phyloP scores from a whole-genome alignment of 2,797 vertebrate genomes.

The Etheostoma nigrum region DNA sequence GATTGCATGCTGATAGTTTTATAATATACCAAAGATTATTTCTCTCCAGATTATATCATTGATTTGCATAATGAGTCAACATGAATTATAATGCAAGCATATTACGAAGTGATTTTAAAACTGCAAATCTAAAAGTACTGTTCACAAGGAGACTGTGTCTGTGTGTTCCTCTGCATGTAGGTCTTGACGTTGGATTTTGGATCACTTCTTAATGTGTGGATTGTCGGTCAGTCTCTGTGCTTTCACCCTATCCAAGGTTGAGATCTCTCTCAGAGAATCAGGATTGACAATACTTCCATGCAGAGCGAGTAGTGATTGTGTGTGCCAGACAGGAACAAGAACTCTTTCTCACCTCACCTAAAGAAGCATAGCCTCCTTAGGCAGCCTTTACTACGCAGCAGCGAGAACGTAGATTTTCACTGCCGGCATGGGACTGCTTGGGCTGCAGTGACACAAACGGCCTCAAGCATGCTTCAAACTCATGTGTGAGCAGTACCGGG shows the following conservation, averaged over 20 bases:
- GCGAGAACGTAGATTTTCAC: neutral
- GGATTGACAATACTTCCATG: constrained; percentile 22
- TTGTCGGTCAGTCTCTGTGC: neutral
- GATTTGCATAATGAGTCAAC: constrained; percentile 53
- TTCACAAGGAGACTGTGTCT: neutral
- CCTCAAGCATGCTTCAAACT: too few relatives aligned
- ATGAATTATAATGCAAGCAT: constrained; percentile 12
- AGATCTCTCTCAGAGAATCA: constrained; percentile 23
- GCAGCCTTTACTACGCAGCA: constrained; percentile 1
- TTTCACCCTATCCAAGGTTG: constrained; percentile 49
- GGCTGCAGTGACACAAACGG: too few relatives aligned
- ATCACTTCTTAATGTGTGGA: neutral
- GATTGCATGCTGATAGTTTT: constrained; percentile 60
- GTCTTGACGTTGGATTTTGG: neutral
- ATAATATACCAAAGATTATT: constrained; percentile 33
- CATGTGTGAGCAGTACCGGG: too few relatives aligned
- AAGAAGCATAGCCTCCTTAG: constrained; percentile 11
- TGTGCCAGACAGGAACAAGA: constrained; percentile 18
- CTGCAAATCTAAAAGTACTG: constrained; percentile 4
- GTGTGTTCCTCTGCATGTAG: neutral
- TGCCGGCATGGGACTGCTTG: too few relatives aligned
- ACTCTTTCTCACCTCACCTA: constrained; percentile 29
- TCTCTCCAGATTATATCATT: constrained; percentile 36
- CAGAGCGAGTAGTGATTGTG: neutral
- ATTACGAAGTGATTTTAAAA: constrained; percentile 18